Percentiles rank a stretch among this genome's conserved stretches.
These are phyloP conservation scores for Campoletis raptor DNA, from an alignment of 2,888 invertebrate genomes.

Conservation along the genomic window DNA sequence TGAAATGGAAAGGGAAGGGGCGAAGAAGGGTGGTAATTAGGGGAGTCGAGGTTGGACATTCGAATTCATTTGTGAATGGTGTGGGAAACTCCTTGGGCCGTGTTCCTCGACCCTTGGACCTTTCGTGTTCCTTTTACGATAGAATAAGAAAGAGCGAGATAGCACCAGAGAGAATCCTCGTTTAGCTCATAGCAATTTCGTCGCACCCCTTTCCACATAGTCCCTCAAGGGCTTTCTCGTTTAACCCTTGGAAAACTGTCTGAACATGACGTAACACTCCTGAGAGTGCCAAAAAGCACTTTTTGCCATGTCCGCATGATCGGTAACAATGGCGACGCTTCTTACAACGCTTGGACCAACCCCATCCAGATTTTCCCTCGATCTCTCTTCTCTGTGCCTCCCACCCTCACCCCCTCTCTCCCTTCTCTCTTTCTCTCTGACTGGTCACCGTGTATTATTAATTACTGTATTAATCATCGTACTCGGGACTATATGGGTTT, in stretches of 20 bases:
- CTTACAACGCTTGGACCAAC: constrained; percentile 75
- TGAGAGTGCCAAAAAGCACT: constrained; percentile 78
- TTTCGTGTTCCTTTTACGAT: constrained; percentile 51
- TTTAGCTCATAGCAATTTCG: constrained; percentile 55
- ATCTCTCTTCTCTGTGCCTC: constrained; percentile 33
- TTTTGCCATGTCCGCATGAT: constrained; percentile 82
- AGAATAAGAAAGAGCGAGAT: constrained; percentile 57
- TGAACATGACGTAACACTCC: constrained; percentile 84
- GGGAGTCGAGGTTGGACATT: constrained; percentile 79
- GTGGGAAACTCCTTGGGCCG: constrained; percentile 59
- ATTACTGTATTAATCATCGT: constrained; percentile 84
- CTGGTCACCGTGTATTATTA: constrained; percentile 84
- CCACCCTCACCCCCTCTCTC: background rate
- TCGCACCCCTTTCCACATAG: constrained; percentile 69
- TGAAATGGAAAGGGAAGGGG: constrained; percentile 55
- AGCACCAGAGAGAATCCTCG: constrained; percentile 41
- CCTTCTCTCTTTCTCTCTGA: constrained; percentile 52
- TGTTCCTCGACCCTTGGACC: constrained; percentile 66
- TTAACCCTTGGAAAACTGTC: constrained; percentile 81
- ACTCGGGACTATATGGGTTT: constrained; percentile 70
- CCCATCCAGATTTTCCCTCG: constrained; percentile 68
- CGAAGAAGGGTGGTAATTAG: constrained; percentile 81
- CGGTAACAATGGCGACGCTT: constrained; percentile 83
- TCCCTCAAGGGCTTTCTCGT: constrained; percentile 21
- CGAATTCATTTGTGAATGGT: constrained; percentile 81